Conservation (phyloP, 2,888 invertebrate genomes). For the Galerucella calmariensis region DNA sequence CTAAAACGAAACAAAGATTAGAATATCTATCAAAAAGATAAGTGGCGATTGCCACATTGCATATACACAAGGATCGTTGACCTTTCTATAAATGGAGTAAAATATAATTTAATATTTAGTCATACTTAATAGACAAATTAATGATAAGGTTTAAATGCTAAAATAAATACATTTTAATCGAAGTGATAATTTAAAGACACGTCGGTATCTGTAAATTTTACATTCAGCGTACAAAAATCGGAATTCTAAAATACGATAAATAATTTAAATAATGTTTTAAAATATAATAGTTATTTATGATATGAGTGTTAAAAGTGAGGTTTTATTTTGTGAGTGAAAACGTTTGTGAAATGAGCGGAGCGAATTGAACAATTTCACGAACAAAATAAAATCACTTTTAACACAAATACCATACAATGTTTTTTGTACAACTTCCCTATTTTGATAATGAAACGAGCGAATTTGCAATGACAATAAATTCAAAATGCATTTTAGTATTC, state of each 20-base stretch:
- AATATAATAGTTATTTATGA: too few relatives aligned
- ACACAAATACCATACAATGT: too few relatives aligned
- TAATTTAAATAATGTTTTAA: neutral
- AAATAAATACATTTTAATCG: slow-evolving; percentile 7
- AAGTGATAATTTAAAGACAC: neutral
- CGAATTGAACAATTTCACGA: too few relatives aligned
- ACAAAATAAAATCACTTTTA: too few relatives aligned
- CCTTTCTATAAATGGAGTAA: slow-evolving; percentile 16
- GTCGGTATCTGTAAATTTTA: neutral
- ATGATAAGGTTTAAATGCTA: slow-evolving; percentile 10
- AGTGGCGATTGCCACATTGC: slow-evolving; percentile 10
- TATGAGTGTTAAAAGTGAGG: too few relatives aligned
- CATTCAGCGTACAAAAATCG: neutral
- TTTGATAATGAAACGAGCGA: too few relatives aligned
- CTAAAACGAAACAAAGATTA: neutral
- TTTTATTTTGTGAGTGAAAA: too few relatives aligned
- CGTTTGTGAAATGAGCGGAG: too few relatives aligned
- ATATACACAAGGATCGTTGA: slow-evolving; percentile 6
- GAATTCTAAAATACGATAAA: neutral
- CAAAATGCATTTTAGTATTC: too few relatives aligned
- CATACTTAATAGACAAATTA: slow-evolving; percentile 6
- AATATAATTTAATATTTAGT: slow-evolving; percentile 11
- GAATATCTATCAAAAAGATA: slow-evolving; percentile 9
- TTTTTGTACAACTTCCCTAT: too few relatives aligned
- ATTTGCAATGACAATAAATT: too few relatives aligned